Conservation (phyloP, 2,113 vertebrate species). For the Rhineura floridana region DNA sequence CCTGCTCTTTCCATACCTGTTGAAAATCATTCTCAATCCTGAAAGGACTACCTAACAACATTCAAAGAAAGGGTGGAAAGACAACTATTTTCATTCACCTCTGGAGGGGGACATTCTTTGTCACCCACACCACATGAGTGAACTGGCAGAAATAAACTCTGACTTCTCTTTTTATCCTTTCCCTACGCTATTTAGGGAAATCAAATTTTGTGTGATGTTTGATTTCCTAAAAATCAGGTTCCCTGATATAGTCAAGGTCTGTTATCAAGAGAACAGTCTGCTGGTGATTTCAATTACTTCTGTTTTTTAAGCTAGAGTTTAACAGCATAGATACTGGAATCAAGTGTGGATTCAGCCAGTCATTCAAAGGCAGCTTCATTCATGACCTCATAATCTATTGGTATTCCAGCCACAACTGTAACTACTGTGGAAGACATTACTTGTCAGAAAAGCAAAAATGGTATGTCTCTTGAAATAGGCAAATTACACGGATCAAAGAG, state of each 20-base stretch:
- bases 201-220: background rate
- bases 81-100: background rate
- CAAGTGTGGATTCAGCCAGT: background rate
- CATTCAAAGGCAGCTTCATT: background rate
- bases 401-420: background rate
- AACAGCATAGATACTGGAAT: background rate
- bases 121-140: background rate
- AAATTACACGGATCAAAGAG: background rate
- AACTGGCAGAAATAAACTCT: background rate
- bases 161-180: background rate
- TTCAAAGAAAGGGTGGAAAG: no score
- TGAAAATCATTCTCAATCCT: no score
- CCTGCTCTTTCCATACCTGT: no score
- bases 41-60: no score
- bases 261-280: background rate
- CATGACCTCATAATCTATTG: background rate
- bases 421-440: background rate
- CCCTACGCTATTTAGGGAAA: background rate
- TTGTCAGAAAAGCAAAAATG: background rate
- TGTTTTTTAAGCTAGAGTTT: background rate
- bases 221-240: background rate
- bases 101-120: background rate
- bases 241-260: background rate
- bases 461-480: background rate
- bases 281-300: background rate